These are phyloP conservation scores for Phodopus roborovskii DNA, from an alignment of 2,113 vertebrate genomes.

Conservation along the genomic window DNA sequence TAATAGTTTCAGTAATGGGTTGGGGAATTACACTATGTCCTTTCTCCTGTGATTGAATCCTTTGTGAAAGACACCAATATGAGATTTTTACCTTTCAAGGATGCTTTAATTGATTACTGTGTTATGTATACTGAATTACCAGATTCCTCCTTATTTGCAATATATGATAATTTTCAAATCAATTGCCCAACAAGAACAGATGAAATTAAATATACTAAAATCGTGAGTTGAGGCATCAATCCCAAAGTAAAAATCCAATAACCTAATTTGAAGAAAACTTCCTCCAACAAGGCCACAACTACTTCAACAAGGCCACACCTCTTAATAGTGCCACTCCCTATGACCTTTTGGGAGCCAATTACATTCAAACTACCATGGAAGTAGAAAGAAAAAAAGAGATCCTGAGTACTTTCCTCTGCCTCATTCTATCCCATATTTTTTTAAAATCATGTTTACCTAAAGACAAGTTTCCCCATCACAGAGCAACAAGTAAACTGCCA, in stretches of 20 bases:
- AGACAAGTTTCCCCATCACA: not conserved
- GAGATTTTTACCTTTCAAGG: accelerated
- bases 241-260: slow-evolving; percentile 2
- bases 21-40: not conserved
- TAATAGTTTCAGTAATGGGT: not conserved
- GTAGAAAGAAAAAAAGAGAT: not conserved
- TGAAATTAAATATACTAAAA: slow-evolving; percentile 31
- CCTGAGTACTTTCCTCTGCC: not conserved
- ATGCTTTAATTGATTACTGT: not conserved
- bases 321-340: no score
- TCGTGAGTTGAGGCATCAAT: not conserved
- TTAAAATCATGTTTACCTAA: not conserved
- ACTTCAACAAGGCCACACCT: no score
- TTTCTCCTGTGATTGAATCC: not conserved
- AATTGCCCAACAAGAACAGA: not conserved
- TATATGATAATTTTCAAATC: slow-evolving; percentile 35
- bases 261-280: not conserved
- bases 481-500: not conserved
- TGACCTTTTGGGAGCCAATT: no score
- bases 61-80: not conserved
- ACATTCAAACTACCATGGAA: no score
- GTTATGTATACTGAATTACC: not conserved
- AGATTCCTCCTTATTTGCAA: not conserved
- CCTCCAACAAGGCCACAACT: no score
- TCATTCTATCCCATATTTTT: not conserved